Evolutionary conservation across 1,140 invertebrate species (phyloP).

Genomic region (Ips typographus): DNA sequence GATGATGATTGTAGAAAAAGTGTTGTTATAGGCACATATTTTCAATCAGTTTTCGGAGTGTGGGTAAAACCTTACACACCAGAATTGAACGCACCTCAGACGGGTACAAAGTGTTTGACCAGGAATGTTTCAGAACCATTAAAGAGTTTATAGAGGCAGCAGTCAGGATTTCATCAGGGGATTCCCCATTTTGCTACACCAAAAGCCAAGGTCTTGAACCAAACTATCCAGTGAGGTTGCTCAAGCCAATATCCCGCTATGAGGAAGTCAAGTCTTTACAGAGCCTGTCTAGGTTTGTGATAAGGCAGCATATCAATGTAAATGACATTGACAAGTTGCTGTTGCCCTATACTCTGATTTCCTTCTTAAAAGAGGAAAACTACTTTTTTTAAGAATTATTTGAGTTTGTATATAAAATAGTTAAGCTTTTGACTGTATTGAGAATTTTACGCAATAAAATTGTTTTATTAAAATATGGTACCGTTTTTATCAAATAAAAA

Average conservation of each 20-base stretch:
- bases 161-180: conserved; percentile 65
- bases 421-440: no score
- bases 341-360: conserved; percentile 67
- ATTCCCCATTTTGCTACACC: conserved; percentile 70
- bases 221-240: conserved; percentile 72
- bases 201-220: conserved; percentile 58
- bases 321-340: conserved; percentile 74
- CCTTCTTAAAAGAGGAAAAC: conserved; percentile 61
- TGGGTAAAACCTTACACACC: conserved; percentile 69
- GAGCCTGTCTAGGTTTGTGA: conserved; percentile 76
- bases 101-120: conserved; percentile 61
- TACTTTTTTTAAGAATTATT: conserved; percentile 9
- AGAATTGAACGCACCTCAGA: conserved; percentile 67
- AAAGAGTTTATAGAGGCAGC: conserved; percentile 69
- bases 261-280: conserved; percentile 72
- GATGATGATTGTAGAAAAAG: not conserved
- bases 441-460: no score
- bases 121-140: conserved; percentile 64
- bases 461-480: no score
- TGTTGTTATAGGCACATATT: conserved; percentile 54
- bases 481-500: no score
- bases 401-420: no score
- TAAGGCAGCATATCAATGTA: conserved; percentile 68
- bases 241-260: conserved; percentile 75
- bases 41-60: conserved; percentile 72